Base-by-base conservation (phyloP, 2,797 vertebrate species). In the Sebastiscus tertius region DNA sequence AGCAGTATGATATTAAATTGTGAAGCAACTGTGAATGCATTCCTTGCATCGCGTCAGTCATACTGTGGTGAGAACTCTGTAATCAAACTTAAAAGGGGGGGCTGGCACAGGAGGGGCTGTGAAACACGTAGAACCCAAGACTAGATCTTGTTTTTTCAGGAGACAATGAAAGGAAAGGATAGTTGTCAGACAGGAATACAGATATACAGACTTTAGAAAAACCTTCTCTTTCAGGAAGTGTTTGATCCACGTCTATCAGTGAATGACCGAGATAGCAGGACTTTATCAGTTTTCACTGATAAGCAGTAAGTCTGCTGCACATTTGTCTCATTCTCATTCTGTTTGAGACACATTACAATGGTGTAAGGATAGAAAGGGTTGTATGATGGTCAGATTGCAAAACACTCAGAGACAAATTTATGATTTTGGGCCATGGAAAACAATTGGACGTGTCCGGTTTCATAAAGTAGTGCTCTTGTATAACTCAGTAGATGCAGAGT, bases 151-250 rank as follows among this genome's bases (percentile, higher is more conserved):
- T 89, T 91, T 67, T 88, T 86, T 84, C 72, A 86, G 68, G 83
- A 75, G 61, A 89, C 90, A 83, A 86, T 93, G 80, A 83, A 24
- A 88, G 88, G 92, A 93, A 93, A 78, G 18, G 82, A 68, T 73
- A 24, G 11, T 22, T 64, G 73, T 81, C 49, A 10, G 74, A 42
- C 59, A 46, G 83, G 68, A 75, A 71, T 6, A 66, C 72, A 75
- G 55, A 64, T 31, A 26, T 9, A 2, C 13, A 29, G 46, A 36
- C 72, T n/a, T 34, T 8, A 72, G 60, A 69, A 79, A 52, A 85
- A 16, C 29, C 8, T 55, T 82, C 60, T 9, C 27, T 69, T 39
- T 77, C 58, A 0, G 2, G 55, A 49, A 54, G 22, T 1, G 22
- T 84, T 81, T 83, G 64, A 84, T 72, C 56, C 39, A 13, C 27